Percentiles rank a stretch among this genome's conserved stretches.
Conservation (phyloP, 2,797 vertebrate genomes). For the Acanthiza pusilla region DNA sequence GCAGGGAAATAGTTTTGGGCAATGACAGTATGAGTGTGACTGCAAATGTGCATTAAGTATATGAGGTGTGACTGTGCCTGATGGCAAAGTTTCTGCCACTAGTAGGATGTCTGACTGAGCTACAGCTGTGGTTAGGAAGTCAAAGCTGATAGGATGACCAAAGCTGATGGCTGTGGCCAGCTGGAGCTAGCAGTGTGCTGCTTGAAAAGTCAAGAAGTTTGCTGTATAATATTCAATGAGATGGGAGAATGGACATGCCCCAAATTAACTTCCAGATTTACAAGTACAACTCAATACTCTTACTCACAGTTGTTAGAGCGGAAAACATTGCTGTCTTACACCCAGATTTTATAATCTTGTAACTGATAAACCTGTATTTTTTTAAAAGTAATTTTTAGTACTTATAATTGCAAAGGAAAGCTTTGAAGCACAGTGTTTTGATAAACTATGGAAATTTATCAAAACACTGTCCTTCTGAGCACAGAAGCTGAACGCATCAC, state of each 20-base stretch:
- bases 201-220: neutral
- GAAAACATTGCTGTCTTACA: neutral
- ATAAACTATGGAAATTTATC: neutral
- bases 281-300: neutral
- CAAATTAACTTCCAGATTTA: neutral
- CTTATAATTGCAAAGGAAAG: neutral
- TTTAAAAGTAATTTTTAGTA: neutral
- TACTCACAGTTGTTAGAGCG: neutral
- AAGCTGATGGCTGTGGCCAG: neutral
- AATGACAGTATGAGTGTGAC: neutral
- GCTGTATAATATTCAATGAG: neutral
- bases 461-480: neutral
- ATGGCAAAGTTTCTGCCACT: neutral
- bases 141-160: neutral
- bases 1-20: neutral
- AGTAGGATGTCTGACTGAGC: neutral
- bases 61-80: neutral
- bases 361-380: fast-evolving
- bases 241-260: neutral
- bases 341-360: neutral
- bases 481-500: neutral
- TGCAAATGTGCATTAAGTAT: neutral
- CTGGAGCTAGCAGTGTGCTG: neutral
- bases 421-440: neutral
- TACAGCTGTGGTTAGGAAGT: neutral